These are phyloP conservation scores for Hypothenemus hampei DNA, from an alignment of 1,140 invertebrate species.

Conservation along the genomic window DNA sequence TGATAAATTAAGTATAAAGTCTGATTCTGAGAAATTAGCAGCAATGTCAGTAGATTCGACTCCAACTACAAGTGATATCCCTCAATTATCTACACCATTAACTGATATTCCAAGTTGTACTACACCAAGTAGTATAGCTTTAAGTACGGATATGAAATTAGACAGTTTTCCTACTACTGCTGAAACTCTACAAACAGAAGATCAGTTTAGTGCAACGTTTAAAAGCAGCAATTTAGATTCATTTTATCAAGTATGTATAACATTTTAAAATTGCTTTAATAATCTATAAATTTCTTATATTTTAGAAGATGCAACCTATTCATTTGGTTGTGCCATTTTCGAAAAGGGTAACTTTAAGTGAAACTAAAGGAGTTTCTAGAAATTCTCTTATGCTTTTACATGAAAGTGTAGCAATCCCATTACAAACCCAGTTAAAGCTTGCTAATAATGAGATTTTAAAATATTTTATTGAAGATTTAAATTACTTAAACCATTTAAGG, in stretches of 20 bases:
- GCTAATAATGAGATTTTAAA: constrained; percentile 67
- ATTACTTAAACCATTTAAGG: constrained; percentile 63
- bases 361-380: constrained; percentile 27
- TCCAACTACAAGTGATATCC: constrained; percentile 37
- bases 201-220: constrained; percentile 23
- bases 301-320: constrained; percentile 2
- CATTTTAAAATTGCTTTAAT: background rate
- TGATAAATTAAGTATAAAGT: constrained; percentile 24
- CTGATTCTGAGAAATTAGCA: constrained; percentile 21
- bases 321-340: constrained; percentile 13
- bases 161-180: constrained; percentile 31
- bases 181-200: constrained; percentile 29
- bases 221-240: background rate
- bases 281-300: background rate
- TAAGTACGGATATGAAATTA: constrained; percentile 28
- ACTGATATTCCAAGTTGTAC: constrained; percentile 21
- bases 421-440: constrained; percentile 61
- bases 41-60: constrained; percentile 43
- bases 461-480: constrained; percentile 60
- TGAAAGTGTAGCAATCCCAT: constrained; percentile 61
- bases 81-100: constrained; percentile 15
- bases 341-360: constrained; percentile 25
- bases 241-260: constrained; percentile 7
- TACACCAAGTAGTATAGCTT: constrained; percentile 26
- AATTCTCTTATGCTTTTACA: constrained; percentile 46